Percentiles rank a stretch among this genome's conserved stretches.
phyloP scores from a whole-genome alignment of 2,888 invertebrate genomes.

The Megastigmus dorsalis region DNA sequence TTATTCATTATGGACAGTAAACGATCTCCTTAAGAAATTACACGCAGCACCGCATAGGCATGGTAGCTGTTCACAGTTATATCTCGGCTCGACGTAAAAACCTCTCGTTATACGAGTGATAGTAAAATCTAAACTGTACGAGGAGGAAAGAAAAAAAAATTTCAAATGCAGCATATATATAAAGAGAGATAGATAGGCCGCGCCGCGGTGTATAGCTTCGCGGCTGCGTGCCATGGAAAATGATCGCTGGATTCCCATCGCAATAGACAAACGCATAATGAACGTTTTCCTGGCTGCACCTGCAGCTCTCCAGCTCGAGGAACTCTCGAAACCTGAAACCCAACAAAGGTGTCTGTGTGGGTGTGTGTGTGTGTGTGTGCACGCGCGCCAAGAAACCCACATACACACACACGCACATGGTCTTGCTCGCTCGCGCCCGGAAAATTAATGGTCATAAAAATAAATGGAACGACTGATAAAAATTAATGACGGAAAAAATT shows the following conservation, averaged over 20 bases:
- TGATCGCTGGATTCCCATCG: not conserved
- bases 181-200: not conserved
- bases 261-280: conserved; percentile 31
- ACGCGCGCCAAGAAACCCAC: not conserved
- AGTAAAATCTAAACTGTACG: too few species aligned
- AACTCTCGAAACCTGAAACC: too few species aligned
- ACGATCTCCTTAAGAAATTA: too few species aligned
- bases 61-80: not conserved
- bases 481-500: conserved; percentile 53
- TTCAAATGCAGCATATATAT: too few species aligned
- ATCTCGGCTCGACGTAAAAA: too few species aligned
- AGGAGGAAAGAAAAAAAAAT: not conserved
- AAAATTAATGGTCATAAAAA: conserved; percentile 53
- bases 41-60: too few species aligned
- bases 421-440: conserved; percentile 16
- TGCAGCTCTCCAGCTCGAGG: not conserved
- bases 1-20: too few species aligned
- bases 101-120: too few species aligned
- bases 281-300: conserved; percentile 9
- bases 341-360: not conserved
- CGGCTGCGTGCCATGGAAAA: not conserved
- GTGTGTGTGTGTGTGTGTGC: not conserved
- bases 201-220: not conserved
- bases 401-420: conserved; percentile 7
- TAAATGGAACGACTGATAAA: conserved; percentile 53